These are phyloP conservation scores for Luffia ferchaultella DNA, from an alignment of 2,888 invertebrate genomes.

Conservation along the genomic window DNA sequence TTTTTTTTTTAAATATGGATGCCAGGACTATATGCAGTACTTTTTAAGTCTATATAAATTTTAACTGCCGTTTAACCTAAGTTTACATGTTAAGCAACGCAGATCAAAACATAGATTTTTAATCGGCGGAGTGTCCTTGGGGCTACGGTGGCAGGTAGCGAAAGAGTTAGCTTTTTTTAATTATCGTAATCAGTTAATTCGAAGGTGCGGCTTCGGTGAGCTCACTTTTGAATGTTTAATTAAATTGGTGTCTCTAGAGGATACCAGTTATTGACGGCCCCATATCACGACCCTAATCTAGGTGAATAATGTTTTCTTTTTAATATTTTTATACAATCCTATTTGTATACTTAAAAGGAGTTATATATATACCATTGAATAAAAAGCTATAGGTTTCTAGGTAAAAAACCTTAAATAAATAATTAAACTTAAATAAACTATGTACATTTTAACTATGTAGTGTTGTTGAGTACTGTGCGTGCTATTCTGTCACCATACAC, in stretches of 20 bases:
- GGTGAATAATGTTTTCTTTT: conserved; percentile 18
- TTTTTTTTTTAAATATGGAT: no score
- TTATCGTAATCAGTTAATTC: conserved; percentile 60
- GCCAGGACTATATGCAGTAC: no score
- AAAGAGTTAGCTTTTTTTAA: conserved; percentile 60
- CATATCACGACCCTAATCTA: not conserved
- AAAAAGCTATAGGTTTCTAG: no score
- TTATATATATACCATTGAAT: no score
- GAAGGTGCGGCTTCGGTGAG: conserved; percentile 4
- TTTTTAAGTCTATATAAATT: no score
- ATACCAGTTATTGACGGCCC: not conserved
- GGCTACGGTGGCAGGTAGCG: conserved; percentile 22
- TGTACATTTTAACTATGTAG: no score
- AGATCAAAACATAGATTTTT: conserved; percentile 51
- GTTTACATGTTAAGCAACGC: no score
- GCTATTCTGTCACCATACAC: no score
- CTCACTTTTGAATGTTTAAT: conserved; percentile 5
- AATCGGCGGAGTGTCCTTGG: conserved; percentile 19
- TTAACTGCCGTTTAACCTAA: no score
- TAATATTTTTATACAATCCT: not conserved
- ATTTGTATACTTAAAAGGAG: not conserved
- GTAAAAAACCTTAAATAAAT: no score
- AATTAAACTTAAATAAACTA: no score
- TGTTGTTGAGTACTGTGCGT: no score
- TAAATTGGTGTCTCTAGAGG: conserved; percentile 4